Percentiles rank a stretch among this genome's conserved stretches.
These are phyloP conservation scores for Calameuta filiformis DNA, from an alignment of 2,888 invertebrate genomes.

Conservation along the genomic window DNA sequence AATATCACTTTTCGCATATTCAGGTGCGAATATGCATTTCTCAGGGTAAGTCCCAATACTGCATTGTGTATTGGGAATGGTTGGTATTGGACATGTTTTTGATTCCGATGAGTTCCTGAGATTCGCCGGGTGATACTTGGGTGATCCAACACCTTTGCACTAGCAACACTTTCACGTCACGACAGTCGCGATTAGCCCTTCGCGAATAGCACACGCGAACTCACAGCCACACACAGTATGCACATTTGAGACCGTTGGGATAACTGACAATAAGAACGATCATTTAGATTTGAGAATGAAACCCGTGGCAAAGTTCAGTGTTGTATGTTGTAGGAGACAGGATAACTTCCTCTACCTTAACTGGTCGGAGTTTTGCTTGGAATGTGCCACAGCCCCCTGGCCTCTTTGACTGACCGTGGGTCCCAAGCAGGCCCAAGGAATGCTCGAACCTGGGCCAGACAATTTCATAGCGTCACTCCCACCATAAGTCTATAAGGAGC, in stretches of 20 bases:
- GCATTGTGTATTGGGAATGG: background rate
- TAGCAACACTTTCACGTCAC: background rate
- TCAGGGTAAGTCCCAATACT: background rate
- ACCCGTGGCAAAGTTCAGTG: background rate
- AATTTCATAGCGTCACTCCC: constrained; percentile 29
- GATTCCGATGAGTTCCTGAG: background rate
- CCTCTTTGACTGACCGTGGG: constrained; percentile 29
- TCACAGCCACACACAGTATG: background rate
- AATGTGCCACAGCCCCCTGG: constrained; percentile 58
- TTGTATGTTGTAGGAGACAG: constrained; percentile 14
- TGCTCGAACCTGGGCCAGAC: constrained; percentile 20
- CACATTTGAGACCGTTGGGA: background rate
- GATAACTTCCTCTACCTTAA: constrained; percentile 49
- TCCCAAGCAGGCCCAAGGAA: constrained; percentile 19
- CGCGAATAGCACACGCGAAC: background rate
- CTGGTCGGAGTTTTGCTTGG: constrained; percentile 58
- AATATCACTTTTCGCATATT: background rate
- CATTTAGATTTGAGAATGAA: background rate
- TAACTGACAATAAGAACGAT: background rate
- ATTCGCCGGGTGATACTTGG: background rate
- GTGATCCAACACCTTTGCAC: background rate
- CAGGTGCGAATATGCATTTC: background rate
- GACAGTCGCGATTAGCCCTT: background rate
- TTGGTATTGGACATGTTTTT: background rate
- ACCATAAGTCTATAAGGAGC: constrained; percentile 7